Conservation (phyloP, 2,888 invertebrate genomes). For the Cremastobaeus sp. region DNA sequence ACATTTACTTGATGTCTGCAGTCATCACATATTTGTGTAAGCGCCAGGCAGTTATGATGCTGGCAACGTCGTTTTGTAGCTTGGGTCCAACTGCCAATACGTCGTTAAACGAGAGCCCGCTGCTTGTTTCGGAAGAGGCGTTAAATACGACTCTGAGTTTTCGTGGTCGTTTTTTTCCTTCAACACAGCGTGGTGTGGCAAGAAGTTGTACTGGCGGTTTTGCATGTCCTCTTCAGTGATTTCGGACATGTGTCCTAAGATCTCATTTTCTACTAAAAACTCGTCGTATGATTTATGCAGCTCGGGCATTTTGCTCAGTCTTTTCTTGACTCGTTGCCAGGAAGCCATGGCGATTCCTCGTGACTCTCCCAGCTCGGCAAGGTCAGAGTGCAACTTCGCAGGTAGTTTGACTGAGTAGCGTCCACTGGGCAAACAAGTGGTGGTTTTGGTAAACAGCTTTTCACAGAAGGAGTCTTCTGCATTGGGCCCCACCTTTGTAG, state of each 20-base stretch:
- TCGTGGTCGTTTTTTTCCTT: background rate
- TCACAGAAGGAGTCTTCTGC: background rate
- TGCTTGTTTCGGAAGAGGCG: background rate
- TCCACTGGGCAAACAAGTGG: background rate
- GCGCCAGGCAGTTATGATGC: too few species aligned
- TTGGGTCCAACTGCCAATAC: too few species aligned
- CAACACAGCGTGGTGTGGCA: slow-evolving; percentile 4
- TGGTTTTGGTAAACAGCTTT: background rate
- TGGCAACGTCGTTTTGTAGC: too few species aligned
- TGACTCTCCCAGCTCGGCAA: background rate
- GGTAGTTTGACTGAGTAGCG: background rate
- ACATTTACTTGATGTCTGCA: too few species aligned
- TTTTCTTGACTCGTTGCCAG: background rate
- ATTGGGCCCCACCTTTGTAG: background rate
- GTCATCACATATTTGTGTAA: too few species aligned
- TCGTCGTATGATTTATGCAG: background rate
- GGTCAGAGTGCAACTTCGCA: background rate
- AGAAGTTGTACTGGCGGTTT: background rate
- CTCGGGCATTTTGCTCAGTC: background rate
- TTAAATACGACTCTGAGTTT: slow-evolving; percentile 9
- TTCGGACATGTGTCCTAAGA: slow-evolving; percentile 5
- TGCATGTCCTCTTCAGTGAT: background rate
- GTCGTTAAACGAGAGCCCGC: background rate
- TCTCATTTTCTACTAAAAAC: background rate
- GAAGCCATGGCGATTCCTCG: background rate